Conservation (phyloP, 2,888 invertebrate genomes). For the Stictocephala bisonia region DNA sequence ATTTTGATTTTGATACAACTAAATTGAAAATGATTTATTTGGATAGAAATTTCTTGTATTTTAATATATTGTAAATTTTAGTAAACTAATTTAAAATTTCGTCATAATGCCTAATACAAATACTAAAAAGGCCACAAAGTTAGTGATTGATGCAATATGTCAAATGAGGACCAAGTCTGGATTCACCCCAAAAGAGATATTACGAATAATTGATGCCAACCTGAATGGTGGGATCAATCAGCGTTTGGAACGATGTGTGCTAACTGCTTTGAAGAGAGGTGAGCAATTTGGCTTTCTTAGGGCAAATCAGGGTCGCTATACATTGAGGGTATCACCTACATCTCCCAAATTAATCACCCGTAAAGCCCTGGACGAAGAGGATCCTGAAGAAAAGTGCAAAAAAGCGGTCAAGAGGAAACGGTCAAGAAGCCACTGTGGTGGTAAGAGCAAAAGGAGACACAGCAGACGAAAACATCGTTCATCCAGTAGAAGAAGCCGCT, state of each 20-base stretch:
- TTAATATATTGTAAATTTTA: too few species aligned
- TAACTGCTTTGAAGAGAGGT: constrained; percentile 13
- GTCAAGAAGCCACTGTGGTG: too few species aligned
- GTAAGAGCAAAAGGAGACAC: too few species aligned
- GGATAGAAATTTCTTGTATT: too few species aligned
- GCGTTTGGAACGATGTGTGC: background rate
- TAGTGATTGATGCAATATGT: constrained; percentile 18
- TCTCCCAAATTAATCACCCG: background rate
- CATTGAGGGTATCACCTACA: background rate
- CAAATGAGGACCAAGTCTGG: background rate
- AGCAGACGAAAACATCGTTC: too few species aligned
- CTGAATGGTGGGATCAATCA: background rate
- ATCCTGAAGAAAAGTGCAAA: too few species aligned
- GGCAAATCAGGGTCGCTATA: background rate
- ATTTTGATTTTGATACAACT: too few species aligned
- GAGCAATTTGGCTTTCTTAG: background rate
- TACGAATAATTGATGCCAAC: background rate
- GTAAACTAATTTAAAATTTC: too few species aligned
- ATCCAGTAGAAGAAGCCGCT: too few species aligned
- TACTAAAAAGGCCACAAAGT: background rate
- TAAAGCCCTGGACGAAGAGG: background rate
- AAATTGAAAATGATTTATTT: too few species aligned
- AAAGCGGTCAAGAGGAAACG: too few species aligned
- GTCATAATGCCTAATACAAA: too few species aligned
- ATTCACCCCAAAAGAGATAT: constrained; percentile 10